These are phyloP conservation scores for Bambusicola thoracicus DNA, from an alignment of 2,113 vertebrate species.

Conservation along the genomic window DNA sequence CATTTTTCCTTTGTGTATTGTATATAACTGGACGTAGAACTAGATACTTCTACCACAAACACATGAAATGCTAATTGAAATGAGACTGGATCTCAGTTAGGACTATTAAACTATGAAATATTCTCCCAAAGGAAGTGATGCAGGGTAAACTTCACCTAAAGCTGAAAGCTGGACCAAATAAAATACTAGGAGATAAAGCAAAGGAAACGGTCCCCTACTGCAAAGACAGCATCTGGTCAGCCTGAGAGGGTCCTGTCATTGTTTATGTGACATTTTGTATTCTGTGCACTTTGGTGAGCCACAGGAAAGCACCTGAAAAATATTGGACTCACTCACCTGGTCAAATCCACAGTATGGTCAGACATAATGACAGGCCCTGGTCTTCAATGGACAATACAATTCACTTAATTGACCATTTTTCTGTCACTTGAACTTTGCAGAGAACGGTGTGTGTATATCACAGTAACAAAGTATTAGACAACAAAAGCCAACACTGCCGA, in stretches of 20 bases:
- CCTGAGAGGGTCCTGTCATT: neutral
- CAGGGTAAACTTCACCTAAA: neutral
- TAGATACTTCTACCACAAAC: neutral
- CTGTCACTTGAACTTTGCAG: neutral
- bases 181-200: neutral
- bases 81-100: neutral
- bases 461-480: neutral
- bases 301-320: neutral
- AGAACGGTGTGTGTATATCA: neutral
- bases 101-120: neutral
- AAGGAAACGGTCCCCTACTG: neutral
- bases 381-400: neutral
- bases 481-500: neutral
- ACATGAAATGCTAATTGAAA: neutral
- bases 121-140: neutral
- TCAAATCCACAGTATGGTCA: neutral
- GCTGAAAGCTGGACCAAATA: neutral
- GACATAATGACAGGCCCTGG: neutral
- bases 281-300: neutral
- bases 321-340: neutral
- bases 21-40: neutral
- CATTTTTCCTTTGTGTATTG: neutral
- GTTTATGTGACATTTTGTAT: neutral
- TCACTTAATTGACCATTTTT: neutral
- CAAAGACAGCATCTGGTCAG: neutral